Evolutionary conservation across 2,888 invertebrate genomes (phyloP).

Genomic region (Chalcis sispes): DNA sequence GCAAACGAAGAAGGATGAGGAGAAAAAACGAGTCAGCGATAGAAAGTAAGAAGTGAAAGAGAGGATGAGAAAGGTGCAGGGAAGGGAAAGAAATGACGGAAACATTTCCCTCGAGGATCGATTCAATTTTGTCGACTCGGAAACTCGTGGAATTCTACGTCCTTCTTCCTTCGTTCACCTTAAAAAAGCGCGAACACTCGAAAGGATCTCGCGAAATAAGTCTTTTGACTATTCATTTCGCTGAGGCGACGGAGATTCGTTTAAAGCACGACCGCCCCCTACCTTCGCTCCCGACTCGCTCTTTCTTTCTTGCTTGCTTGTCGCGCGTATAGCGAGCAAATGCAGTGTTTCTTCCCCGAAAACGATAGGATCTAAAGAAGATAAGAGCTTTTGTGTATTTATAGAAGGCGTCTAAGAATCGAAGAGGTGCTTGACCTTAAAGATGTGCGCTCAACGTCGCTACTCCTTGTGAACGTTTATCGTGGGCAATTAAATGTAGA

Average conservation of each 20-base stretch:
- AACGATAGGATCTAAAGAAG: not conserved
- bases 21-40: conserved; percentile 27
- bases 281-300: too few species aligned
- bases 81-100: conserved; percentile 57
- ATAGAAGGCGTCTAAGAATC: not conserved
- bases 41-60: conserved; percentile 10
- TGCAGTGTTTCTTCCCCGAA: not conserved
- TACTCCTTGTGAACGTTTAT: too few species aligned
- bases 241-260: conserved; percentile 35
- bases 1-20: not conserved
- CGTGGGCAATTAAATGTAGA: too few species aligned
- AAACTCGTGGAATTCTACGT: conserved; percentile 65
- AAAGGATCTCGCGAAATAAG: conserved; percentile 66
- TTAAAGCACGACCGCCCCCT: too few species aligned
- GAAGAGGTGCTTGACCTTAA: conserved; percentile 24
- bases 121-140: conserved; percentile 70
- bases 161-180: not conserved
- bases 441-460: too few species aligned
- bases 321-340: too few species aligned
- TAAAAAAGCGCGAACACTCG: conserved; percentile 55
- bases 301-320: too few species aligned
- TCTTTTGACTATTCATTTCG: conserved; percentile 63
- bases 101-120: conserved; percentile 70
- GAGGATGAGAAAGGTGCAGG: not conserved
- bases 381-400: not conserved